Evolutionary conservation across 2,113 vertebrate genomes (phyloP).

Genomic region (Polypterus bichir): DNA sequence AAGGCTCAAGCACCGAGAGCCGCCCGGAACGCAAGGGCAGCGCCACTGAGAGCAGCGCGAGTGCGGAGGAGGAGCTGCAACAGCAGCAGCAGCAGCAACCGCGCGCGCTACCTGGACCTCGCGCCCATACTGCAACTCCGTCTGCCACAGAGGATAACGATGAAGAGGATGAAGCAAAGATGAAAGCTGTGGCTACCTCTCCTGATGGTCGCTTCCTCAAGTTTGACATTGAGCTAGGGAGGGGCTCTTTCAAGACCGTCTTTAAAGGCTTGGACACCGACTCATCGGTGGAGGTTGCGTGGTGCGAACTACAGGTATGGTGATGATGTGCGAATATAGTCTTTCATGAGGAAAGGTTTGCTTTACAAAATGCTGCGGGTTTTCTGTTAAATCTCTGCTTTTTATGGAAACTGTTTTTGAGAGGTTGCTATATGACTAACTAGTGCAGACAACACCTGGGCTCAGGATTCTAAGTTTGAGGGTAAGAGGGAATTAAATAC

Average conservation of each 20-base stretch:
- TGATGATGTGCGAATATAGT: no score
- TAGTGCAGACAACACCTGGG: no score
- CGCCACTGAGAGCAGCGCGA: constrained; percentile 28
- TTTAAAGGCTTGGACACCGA: constrained; percentile 96
- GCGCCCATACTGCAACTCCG: constrained; percentile 45
- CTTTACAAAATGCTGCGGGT: no score
- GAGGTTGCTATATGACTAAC: no score
- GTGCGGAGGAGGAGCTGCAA: constrained; percentile 36
- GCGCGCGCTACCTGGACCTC: constrained; percentile 35
- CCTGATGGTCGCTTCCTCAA: constrained; percentile 91
- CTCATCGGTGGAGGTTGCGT: constrained; percentile 95
- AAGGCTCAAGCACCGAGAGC: constrained; percentile 29
- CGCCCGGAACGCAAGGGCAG: constrained; percentile 29
- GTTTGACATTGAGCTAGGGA: constrained; percentile 93
- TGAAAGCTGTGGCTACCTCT: constrained; percentile 91
- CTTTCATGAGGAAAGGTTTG: no score
- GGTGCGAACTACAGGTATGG: constrained; percentile 97
- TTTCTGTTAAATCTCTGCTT: no score
- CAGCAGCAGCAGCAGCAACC: constrained; percentile 24
- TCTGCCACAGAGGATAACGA: constrained; percentile 69
- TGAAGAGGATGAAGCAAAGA: constrained; percentile 76
- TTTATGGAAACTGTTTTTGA: no score
- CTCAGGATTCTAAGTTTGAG: no score
- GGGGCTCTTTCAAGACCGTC: constrained; percentile 95
- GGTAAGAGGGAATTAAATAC: no score